Base-by-base conservation (phyloP, 1,140 invertebrate species). In the Lysiphlebus fabarum region DNA sequence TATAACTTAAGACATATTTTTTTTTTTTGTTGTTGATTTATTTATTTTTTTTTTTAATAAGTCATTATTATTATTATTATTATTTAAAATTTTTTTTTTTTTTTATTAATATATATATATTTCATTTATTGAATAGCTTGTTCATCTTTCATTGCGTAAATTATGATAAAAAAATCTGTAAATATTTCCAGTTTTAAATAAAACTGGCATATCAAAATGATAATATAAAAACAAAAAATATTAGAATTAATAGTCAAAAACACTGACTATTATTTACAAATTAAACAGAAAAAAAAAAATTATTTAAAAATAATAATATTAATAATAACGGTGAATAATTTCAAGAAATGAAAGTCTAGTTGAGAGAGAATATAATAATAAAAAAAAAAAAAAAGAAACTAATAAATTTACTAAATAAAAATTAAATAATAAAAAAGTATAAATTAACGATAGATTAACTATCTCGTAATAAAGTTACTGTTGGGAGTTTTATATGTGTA, bases 1-100 rank as follows among this genome's bases (percentile, higher is more conserved):
- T n/a, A n/a, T 69, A 73, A 70, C 63, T 73, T 68, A 73, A 69
- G 66, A 68, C 64, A 65, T 68, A 67, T 67, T 67, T n/a, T n/a
- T n/a, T n/a, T n/a, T n/a, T n/a, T 67, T 56, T 58, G 48, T 44
- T 57, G 65, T 59, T 59, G 62, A 38, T 17, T 63, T 63, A n/a
- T n/a, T n/a, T n/a, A 49, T 49, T 49, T 49, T 49, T 49, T 17
- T 49, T 17, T 34, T 34, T 49, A 34, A 49, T 49, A 34, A 49
- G 34, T 49, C 33, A 34, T 49, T 49, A 34, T 49, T 49, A 14
- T 2, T 42, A 17, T 59, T 60, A 53, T 66, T 59, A 37, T 53
- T 53, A 41, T 45, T 61, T 66, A 59, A 49, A 65, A 60, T 42
- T 38, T n/a, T 50, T 58, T 50, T n/a, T 5, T 50, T 60, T 48